Evolutionary conservation across 2,888 invertebrate species (phyloP).

Genomic region (Ctena decussata): DNA sequence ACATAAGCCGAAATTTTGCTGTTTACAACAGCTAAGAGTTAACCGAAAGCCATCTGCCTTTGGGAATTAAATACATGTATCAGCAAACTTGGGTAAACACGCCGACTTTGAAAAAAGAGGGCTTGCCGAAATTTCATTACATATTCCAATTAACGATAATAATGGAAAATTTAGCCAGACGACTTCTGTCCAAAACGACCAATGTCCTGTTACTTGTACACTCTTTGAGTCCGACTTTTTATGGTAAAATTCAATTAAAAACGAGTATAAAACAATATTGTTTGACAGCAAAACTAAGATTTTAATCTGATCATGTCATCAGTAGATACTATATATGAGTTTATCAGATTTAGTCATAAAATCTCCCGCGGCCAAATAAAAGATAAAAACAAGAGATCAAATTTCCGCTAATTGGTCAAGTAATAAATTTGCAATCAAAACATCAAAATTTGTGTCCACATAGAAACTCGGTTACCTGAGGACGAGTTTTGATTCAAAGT

Average conservation of each 20-base stretch:
- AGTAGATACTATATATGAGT: not conserved
- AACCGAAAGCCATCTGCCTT: too few relatives aligned
- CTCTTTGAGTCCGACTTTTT: not conserved
- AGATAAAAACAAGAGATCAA: slow-evolving; percentile 52
- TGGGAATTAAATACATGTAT: too few relatives aligned
- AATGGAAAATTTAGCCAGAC: not conserved
- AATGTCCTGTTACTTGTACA: not conserved
- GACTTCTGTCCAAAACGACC: not conserved
- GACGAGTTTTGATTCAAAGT: too few relatives aligned
- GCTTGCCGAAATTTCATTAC: not conserved
- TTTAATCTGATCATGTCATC: not conserved
- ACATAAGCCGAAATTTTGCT: too few relatives aligned
- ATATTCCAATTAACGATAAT: not conserved
- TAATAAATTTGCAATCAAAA: slow-evolving; percentile 8
- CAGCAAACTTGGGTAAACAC: too few relatives aligned
- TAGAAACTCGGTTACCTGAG: too few relatives aligned
- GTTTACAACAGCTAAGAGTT: too few relatives aligned
- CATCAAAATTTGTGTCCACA: too few relatives aligned
- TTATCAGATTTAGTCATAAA: slow-evolving; percentile 12
- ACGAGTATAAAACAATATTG: not conserved
- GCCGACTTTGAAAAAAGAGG: too few relatives aligned
- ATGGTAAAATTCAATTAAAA: slow-evolving; percentile 9
- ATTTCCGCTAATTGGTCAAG: slow-evolving; percentile 63
- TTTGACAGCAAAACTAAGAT: not conserved
- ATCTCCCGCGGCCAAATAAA: not conserved